Base-by-base conservation (phyloP, 1,140 invertebrate species). In the Ctenoplectra terminalis region DNA sequence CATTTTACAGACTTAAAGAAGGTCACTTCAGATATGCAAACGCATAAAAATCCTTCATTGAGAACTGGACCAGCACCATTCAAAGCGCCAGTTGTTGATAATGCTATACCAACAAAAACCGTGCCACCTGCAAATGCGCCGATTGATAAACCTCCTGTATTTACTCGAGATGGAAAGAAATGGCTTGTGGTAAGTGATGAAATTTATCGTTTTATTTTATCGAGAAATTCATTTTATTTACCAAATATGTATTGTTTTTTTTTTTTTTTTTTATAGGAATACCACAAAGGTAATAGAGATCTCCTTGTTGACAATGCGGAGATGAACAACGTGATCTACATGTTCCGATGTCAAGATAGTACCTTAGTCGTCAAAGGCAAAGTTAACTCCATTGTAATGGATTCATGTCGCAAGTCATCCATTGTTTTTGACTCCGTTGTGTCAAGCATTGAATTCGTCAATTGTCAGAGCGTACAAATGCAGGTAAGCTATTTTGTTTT, bases 1-100 rank as follows among this genome's bases (percentile, higher is more conserved):
- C 63, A 69, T 75, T 72, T 80, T 50, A 40, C 23, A 98, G 97
- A 95, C 91, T 95, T 99, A 84, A 98, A 98, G 92, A 98, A 98
- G 94, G 98, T 99, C n/a, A 98, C 98, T 23, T 95, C 96, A 17
- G 98, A 99, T 43, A 99, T 99, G 98, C 98, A 99, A 94, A 99
- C 99, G 4, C 99, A 99, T 94, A 99, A 99, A 95, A 99, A 99
- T 95, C 97, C 99, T 1, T 95, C 95, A 26, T 93, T 99, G 72
- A 95, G 98, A 43, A 95, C 96, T 82, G 97, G 97, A 2, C 97
- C 97, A 5, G 97, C 97, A 48, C 97, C 97, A 1, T 97, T 97
- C 90, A 97, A 97, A 92, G 94, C 96, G 60, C 95, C 96, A 1
- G 92, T 91, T 40, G 84, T 89, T n/a, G 90, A 71, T 50, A 92